Evolutionary conservation across 2,888 invertebrate species (phyloP), one percentile per base, ranked within the genome.

Genomic region (Parnassius glacialis): DNA sequence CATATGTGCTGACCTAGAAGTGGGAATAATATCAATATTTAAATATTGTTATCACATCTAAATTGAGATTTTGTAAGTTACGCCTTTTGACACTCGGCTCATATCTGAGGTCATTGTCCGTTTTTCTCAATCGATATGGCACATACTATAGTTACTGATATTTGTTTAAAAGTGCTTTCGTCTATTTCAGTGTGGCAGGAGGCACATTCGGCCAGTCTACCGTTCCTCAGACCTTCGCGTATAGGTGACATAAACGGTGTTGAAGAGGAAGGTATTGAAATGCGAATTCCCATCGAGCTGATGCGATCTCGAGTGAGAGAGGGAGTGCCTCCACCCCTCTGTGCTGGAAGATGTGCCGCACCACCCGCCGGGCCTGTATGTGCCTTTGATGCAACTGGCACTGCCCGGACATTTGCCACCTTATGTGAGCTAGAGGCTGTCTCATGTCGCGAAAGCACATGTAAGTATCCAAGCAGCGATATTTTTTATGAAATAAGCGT

Each of bases 401-500:
- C 90, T 0, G 92, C 93, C 1, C 78, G 91, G 68, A 93, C 93
- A 1, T 93, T 93, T 67, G 90, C 92, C 50, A 93, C 92, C n/a
- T 76, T 92, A 7, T 93, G 93, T 69, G 92, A 93, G 69, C 85
- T 93, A 34, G 92, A 93, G 65, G 85, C 92, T 11, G 92, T 87
- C 0, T 93, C 92, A 48, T 93, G 93, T 77, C 90, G 89, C 67
- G 92, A 92, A 65, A 93, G 93, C 75, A 92, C 90, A 60, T 93
- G 93, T 93, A 83, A 89, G 93, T 88, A 3, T 41, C n/a, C n/a
- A 45, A 34, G 7, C 34, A 34, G 34, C 34, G 34, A 34, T 7
- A 34, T 34, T 34, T 34, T 34, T 7, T 34, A 34, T 34, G 7
- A 2, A 20, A 20, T 20, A 20, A 20, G 20, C 1, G 20, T 2